A percentile compares a stretch with the other conserved stretches of the same genome.
Conservation (phyloP, 2,797 vertebrate species). For the Nasua narica region DNA sequence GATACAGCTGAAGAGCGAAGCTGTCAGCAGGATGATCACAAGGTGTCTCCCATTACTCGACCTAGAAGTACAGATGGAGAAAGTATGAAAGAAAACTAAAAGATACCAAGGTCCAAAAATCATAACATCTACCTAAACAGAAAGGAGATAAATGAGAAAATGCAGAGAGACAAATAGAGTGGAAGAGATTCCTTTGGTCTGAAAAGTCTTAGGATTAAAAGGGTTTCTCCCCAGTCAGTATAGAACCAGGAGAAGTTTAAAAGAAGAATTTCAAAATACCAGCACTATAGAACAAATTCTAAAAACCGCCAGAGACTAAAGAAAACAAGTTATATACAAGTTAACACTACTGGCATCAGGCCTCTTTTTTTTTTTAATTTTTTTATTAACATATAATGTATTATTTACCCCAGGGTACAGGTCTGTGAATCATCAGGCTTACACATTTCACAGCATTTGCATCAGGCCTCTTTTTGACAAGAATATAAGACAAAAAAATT, state of each 20-base stretch:
- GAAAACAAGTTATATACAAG: not conserved
- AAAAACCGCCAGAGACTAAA: not conserved
- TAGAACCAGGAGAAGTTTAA: not conserved
- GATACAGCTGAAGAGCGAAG: not conserved
- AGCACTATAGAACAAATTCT: not conserved
- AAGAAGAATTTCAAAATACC: not conserved
- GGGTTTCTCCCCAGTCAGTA: not conserved
- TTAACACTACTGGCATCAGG: not conserved
- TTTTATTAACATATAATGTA: no score
- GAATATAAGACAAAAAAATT: not conserved
- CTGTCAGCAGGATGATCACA: not conserved
- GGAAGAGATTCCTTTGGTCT: not conserved
- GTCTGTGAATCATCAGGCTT: no score
- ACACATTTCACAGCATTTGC: no score
- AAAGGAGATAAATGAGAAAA: not conserved
- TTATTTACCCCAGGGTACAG: no score
- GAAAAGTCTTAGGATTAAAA: not conserved
- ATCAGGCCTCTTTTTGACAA: not conserved
- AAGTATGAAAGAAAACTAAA: not conserved
- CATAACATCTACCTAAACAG: not conserved
- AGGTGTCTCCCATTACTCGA: not conserved
- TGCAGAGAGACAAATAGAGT: not conserved
- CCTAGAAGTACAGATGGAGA: not conserved
- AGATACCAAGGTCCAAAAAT: not conserved
- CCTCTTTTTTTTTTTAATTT: no score